phyloP scores from a whole-genome alignment of 2,113 vertebrate genomes.

The Epinephelus fuscoguttatus region DNA sequence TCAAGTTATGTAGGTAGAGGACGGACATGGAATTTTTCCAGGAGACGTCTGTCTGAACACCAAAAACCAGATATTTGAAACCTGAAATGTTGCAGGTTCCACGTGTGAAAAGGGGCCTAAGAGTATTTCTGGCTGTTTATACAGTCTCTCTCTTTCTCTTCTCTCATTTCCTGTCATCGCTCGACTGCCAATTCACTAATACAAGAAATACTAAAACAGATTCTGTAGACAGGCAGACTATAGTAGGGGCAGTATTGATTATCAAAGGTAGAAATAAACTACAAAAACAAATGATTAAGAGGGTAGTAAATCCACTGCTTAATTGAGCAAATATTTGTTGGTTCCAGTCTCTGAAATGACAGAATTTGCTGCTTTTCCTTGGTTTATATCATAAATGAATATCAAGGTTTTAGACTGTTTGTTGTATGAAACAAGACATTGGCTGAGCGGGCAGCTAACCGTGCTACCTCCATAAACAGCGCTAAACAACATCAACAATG shows the following conservation, averaged over 20 bases:
- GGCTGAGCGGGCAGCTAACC: too few relatives aligned
- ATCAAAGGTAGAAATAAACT: background rate
- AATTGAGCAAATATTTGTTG: too few relatives aligned
- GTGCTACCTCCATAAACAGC: too few relatives aligned
- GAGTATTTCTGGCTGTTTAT: background rate
- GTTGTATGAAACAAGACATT: too few relatives aligned
- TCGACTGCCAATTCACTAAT: background rate
- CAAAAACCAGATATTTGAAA: background rate
- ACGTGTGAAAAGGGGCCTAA: background rate
- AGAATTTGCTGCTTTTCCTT: background rate
- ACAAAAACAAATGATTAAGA: too few relatives aligned
- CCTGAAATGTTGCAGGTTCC: too few relatives aligned
- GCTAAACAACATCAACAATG: too few relatives aligned
- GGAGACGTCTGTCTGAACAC: background rate
- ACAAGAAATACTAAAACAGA: background rate
- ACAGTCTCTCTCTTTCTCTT: background rate
- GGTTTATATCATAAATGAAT: background rate
- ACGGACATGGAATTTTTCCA: background rate
- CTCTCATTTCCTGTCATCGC: background rate
- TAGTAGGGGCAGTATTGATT: too few relatives aligned
- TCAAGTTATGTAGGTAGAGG: background rate
- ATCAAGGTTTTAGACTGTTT: too few relatives aligned
- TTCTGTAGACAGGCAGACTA: background rate
- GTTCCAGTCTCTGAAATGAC: background rate
- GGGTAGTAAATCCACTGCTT: too few relatives aligned